phyloP scores from a whole-genome alignment of 2,797 vertebrate species.

The Threskiornis aethiopicus region DNA sequence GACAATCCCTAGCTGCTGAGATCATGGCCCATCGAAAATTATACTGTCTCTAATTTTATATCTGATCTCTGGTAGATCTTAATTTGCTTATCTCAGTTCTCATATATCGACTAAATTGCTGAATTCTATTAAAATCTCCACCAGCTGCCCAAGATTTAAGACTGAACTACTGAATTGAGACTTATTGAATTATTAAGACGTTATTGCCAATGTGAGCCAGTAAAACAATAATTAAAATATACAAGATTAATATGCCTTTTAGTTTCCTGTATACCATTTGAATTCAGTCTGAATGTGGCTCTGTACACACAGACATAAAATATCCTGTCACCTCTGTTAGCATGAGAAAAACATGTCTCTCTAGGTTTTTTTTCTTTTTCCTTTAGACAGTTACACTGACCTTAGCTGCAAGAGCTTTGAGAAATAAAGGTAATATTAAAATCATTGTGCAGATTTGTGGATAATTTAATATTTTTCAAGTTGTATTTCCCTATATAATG shows the following conservation, averaged over 20 bases:
- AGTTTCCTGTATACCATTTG: not conserved
- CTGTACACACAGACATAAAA: not conserved
- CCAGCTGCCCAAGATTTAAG: conserved; percentile 56
- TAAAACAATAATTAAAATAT: conserved; percentile 47
- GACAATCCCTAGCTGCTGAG: conserved; percentile 43
- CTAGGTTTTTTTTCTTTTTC: not conserved
- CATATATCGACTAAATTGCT: conserved; percentile 29
- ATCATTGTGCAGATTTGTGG: not conserved
- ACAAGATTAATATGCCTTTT: conserved; percentile 17
- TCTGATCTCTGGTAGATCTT: conserved; percentile 44
- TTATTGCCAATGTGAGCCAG: conserved; percentile 14
- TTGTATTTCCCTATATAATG: not conserved
- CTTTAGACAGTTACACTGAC: not conserved
- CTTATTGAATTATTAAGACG: conserved; percentile 47
- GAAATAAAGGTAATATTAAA: not conserved
- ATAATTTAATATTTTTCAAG: not conserved
- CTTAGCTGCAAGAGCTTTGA: not conserved
- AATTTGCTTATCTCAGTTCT: conserved; percentile 58
- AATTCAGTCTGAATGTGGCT: not conserved
- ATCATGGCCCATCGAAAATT: conserved; percentile 58
- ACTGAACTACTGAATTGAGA: conserved; percentile 32
- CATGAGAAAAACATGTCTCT: not conserved
- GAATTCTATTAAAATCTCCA: conserved; percentile 62
- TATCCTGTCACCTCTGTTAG: not conserved
- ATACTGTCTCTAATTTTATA: conserved; percentile 50